phyloP scores from a whole-genome alignment of 30 jellyfish, hydroid and myxozoan genomes.

The Rhopilema esculentum region DNA sequence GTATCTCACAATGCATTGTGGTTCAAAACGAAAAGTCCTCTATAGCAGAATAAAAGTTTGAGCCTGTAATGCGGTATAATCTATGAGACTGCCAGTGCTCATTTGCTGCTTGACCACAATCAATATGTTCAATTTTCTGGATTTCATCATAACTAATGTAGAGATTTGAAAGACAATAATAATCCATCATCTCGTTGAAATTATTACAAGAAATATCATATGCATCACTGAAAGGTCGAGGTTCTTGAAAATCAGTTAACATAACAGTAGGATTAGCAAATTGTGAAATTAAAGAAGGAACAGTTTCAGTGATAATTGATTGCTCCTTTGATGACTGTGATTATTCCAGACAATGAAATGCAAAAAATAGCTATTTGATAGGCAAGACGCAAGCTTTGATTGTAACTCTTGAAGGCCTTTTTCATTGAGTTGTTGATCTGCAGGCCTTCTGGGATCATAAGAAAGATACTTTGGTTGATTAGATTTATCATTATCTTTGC shows the following conservation, averaged over 20 bases:
- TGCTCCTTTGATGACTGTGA: neutral
- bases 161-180: neutral
- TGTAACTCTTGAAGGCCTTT: neutral
- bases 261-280: neutral
- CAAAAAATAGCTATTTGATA: slow-evolving; percentile 6
- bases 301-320: neutral
- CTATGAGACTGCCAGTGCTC: slow-evolving; percentile 15
- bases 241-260: neutral
- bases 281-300: neutral
- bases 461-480: neutral
- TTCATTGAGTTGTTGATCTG: neutral
- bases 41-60: slow-evolving; percentile 25
- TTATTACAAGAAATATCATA: slow-evolving; percentile 5
- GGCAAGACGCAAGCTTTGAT: neutral
- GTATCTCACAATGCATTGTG: no score
- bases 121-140: neutral
- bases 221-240: neutral
- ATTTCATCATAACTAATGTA: neutral
- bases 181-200: neutral
- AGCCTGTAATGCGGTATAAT: slow-evolving; percentile 12
- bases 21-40: neutral
- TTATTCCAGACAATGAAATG: neutral
- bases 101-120: slow-evolving; percentile 34
- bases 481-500: slow-evolving; percentile 20
- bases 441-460: neutral